Evolutionary conservation across 2,888 invertebrate genomes (phyloP), one percentile per base, ranked within the genome.

Genomic region (Galeopsomyia nigrocyanea): DNA sequence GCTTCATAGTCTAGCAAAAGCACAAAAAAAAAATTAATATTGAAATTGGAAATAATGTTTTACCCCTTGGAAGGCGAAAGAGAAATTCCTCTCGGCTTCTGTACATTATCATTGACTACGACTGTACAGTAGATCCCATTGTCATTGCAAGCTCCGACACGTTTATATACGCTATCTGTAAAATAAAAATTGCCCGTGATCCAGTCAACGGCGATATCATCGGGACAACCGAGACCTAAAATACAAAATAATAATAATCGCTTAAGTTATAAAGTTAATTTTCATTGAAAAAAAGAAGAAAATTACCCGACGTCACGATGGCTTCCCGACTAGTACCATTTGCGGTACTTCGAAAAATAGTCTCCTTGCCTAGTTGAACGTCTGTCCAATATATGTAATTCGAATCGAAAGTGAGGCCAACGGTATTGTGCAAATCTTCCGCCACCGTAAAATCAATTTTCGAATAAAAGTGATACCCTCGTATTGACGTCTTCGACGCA

Each of bases 151-250:
- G 92, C 95, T 0, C 91, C 92, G 75, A 96, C 92, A 80, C 91
- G 91, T n/a, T 90, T 90, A 77, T 90, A 88, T 49, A 89, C 89
- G 0, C 91, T 89, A 82, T 96, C 96, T 2, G 93, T 92, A 83
- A 95, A 94, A 86, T 95, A 96, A 53, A 96, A 89, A 83, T 95
- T 95, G 0, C 90, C 90, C 0, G 94, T 94, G 10, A 94, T 81
- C 91, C 92, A 94, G 85, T 95, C 95, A 22, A 94, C 87, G 0
- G 93, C 92, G 68, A 95, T 87, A 78, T 94, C 93, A 75, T 94
- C 94, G 0, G 94, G 93, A 5, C 90, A 88, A 72, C 91, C 91
- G 0, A 95, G 81, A 0, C 95, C 95, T 76, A 26, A 21, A 46
- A 31, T 13, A 19, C 50, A 46, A 69, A 63, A 19, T n/a, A n/a